A percentile compares a stretch with the other conserved stretches of the same genome.
These are phyloP conservation scores for Teleiodes luculella DNA, from an alignment of 2,888 invertebrate species.

Conservation along the genomic window DNA sequence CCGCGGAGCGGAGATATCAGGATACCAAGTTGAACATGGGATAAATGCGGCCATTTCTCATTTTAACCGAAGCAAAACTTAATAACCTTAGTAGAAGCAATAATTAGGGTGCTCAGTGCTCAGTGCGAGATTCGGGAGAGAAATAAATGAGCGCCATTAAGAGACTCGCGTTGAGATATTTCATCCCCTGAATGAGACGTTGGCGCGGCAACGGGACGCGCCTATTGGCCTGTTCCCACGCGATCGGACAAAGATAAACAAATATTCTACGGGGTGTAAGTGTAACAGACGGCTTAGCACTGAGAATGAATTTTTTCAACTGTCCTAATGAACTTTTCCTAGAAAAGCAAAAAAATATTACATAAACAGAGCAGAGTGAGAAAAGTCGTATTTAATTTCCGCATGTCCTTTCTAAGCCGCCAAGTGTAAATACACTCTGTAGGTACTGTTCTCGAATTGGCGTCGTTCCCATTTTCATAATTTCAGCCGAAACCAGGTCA, in stretches of 20 bases:
- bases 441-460: too few relatives aligned
- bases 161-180: slow-evolving; percentile 75
- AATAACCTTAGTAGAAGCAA: slow-evolving; percentile 75
- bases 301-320: neutral
- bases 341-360: too few relatives aligned
- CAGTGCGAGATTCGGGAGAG: slow-evolving; percentile 72
- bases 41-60: slow-evolving; percentile 75
- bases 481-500: too few relatives aligned
- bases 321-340: too few relatives aligned
- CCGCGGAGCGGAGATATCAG: slow-evolving; percentile 31
- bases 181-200: slow-evolving; percentile 76
- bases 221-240: slow-evolving; percentile 66
- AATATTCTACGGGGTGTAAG: neutral
- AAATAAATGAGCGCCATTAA: slow-evolving; percentile 77
- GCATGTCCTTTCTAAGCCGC: too few relatives aligned
- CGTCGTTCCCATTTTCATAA: too few relatives aligned
- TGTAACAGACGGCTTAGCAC: neutral
- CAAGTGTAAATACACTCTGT: too few relatives aligned
- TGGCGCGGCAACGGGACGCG: slow-evolving; percentile 48
- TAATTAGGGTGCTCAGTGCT: slow-evolving; percentile 61
- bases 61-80: slow-evolving; percentile 75
- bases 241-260: slow-evolving; percentile 47
- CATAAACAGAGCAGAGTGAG: too few relatives aligned
- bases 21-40: slow-evolving; percentile 72
- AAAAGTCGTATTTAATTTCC: too few relatives aligned